Evolutionary conservation across 2,888 invertebrate species (phyloP), one percentile per base, ranked within the genome.

Genomic region (Yponomeuta evonymella): DNA sequence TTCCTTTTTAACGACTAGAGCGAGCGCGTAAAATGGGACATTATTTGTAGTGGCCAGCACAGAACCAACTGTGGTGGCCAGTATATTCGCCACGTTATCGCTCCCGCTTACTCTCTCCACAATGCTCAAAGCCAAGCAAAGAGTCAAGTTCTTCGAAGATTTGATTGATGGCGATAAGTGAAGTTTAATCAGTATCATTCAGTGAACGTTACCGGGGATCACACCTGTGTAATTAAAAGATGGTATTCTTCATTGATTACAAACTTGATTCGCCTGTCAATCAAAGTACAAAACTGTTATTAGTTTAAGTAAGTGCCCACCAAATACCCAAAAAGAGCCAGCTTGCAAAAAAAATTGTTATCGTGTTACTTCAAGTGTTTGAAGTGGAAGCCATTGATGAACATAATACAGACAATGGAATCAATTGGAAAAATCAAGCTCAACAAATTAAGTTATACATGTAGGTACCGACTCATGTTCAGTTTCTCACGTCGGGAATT

Each of bases 121-220:
- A 58, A 58, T 15, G 5, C 4, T 3, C 51, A 58, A 10, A 58
- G 51, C 15, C 51, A 15, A 58, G 51, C 12, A 58, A 58, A 58
- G 5, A 58, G 51, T 58, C 15, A 58, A 58, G 51, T 58, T 58
- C 51, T 12, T 58, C 12, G 15, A 15, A 58, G 51, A 58, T 58
- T 58, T 58, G 51, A 58, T 58, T 58, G 51, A 58, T 58, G 51
- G 51, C 51, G 51, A 58, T 15, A 58, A 58, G 51, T 58, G 51
- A 58, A 58, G 51, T 58, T 58, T 58, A 58, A 58, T 58, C 51
- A 58, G 51, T 58, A 58, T 58, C 51, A 58, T 58, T 58, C 51
- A 58, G 51, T 58, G 5, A 58, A 15, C 51, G 51, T 58, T 58
- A 58, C 15, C 15, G 15, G 51, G 8, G 51, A 58, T 58, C 51